phyloP scores from a whole-genome alignment of 2,888 invertebrate species.

The Bellardia bayeri region DNA sequence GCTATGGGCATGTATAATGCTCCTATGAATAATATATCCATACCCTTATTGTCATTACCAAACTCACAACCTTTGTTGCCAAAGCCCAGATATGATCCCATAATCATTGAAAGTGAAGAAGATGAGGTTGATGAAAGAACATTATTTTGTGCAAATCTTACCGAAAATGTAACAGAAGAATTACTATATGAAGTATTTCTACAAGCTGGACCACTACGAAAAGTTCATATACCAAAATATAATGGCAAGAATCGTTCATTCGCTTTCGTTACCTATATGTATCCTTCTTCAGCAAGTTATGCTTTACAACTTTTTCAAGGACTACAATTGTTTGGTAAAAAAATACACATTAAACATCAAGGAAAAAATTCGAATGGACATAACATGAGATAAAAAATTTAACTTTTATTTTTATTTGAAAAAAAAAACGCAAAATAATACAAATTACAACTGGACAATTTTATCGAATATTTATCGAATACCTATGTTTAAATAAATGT shows the following conservation, averaged over 20 bases:
- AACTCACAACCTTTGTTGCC: not conserved
- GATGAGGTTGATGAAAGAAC: conserved; percentile 86
- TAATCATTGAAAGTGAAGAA: conserved; percentile 15
- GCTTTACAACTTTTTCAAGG: conserved; percentile 90
- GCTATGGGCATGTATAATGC: not conserved
- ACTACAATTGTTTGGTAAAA: conserved; percentile 87
- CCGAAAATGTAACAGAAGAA: conserved; percentile 91
- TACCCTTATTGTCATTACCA: not conserved
- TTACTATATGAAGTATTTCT: conserved; percentile 93
- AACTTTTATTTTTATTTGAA: not conserved
- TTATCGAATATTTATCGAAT: no score
- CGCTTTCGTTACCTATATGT: conserved; percentile 92
- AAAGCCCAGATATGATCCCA: not conserved
- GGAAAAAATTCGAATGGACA: conserved; percentile 46
- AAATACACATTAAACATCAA: conserved; percentile 84
- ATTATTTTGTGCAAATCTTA: conserved; percentile 92
- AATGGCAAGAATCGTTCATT: conserved; percentile 88
- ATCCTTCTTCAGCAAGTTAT: conserved; percentile 90
- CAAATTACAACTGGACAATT: no score
- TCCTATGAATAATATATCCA: not conserved
- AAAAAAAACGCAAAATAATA: not conserved
- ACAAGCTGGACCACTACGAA: conserved; percentile 89
- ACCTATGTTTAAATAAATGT: no score
- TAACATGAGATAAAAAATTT: not conserved
- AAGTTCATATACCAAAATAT: conserved; percentile 91